Evolutionary conservation across 2,888 invertebrate genomes (phyloP), one percentile per base, ranked within the genome.

Genomic region (Drosophila subsilvestris): DNA sequence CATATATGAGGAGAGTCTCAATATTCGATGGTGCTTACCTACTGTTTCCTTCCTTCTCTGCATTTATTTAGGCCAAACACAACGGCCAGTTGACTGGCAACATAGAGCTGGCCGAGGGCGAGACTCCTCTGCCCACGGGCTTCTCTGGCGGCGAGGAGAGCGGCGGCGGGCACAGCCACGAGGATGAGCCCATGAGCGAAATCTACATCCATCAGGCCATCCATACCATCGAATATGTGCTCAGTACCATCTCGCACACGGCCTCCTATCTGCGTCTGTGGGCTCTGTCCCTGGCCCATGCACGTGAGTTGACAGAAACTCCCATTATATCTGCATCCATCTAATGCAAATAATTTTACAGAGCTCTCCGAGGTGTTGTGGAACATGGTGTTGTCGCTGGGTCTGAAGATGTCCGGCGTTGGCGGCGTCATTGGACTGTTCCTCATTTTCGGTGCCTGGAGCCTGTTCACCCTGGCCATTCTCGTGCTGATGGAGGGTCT

Each of bases 401-500:
- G 97, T 14, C 93, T 99, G 59, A 94, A 93, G 71, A 94, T 76
- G 63, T 94, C 88, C 93, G 78, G 85, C 1, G 90, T 94, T 48
- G 96, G 96, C 51, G 97, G 97, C 54, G 96, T 96, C 54, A 93
- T 98, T 68, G 93, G 95, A 63, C 93, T 98, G 59, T 98, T 96
- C 93, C 92, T 95, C 48, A 94, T 98, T 51, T 99, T 99, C 93
- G 95, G 95, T 69, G 95, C 96, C 90, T 99, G 99, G 98, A 96
- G 97, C 63, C 93, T 95, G 57, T 95, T 99, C 80, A 99, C 99
- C 0, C 93, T 99, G 63, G 96, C 96, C 87, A 98, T 99, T 92
- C 94, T 99, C 70, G 97, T 99, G 76, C 94, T 99, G 90, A 99
- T 99, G 99, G 99, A 99, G 93, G 99, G 99, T 1, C 93, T 99